Base-by-base conservation (phyloP, 2,888 invertebrate species). In the Cacoxenus indagator region DNA sequence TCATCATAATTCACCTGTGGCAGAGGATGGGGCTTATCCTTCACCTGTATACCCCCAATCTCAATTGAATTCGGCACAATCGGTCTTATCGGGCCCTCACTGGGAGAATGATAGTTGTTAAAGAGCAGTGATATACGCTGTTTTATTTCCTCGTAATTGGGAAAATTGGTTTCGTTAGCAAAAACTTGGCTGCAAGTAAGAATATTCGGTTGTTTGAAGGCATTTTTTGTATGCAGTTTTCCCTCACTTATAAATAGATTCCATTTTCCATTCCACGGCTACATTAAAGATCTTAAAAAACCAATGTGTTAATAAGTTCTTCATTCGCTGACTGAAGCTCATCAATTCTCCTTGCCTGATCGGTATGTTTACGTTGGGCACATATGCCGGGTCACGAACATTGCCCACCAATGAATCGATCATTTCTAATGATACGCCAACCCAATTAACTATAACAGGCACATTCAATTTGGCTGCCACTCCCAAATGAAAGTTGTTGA, bases 41-140 rank as follows among this genome's bases (percentile, higher is more conserved):
- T 86, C 9, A 86, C 75, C 68, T 87, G 87, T 19, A 87, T 77
- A 1, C 87, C 87, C 0, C 87, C 86, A 22, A 86, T 78, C 77
- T 87, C 86, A 48, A 87, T 75, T 0, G 83, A 61, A 2, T 76
- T 78, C 0, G 87, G 86, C 0, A 86, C 81, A 4, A 78, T 73
- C 0, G 87, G 86, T 19, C 85, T 76, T 0, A 87, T 71, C 0
- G 77, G 78, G 0, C 85, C 86, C 64, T 86, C 80, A 24, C 77
- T 80, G 29, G 81, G 82, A 0, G 80, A 65, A 70, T 87, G 87
- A 67, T 82, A 79, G 8, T 85, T 86, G 29, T 74, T 76, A 51
- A 87, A 73, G 9, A 87, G 70, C 62, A 87, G 62, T 0, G 86
- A 83, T 3, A 86, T 69, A 31, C 77, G 78, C 19, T 80, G 76